phyloP scores from a whole-genome alignment of 2,113 vertebrate species.

The Candoia aspera region DNA sequence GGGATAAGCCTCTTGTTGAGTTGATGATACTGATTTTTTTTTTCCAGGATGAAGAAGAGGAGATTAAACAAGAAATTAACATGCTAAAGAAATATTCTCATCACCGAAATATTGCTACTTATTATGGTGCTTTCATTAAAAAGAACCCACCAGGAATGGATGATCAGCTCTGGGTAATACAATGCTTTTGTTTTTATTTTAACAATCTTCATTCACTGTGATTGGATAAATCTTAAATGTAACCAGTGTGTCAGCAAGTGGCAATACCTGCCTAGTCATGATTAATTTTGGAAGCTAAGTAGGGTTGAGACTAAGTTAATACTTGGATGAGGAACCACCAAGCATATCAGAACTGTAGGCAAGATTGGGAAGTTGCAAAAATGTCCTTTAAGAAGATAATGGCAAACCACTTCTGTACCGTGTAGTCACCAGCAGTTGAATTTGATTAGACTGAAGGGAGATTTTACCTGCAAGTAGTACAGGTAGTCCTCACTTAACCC shows the following conservation, averaged over 20 bases:
- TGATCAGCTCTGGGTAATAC: constrained; percentile 93
- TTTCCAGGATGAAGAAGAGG: constrained; percentile 95
- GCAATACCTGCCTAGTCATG: background rate
- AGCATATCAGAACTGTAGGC: background rate
- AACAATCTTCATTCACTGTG: constrained; percentile 1
- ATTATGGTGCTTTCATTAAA: constrained; percentile 98
- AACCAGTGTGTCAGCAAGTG: background rate
- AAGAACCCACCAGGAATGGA: constrained; percentile 98
- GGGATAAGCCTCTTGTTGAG: background rate
- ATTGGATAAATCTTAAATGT: constrained; percentile 3
- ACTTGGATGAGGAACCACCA: background rate
- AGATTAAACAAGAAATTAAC: constrained; percentile 99
- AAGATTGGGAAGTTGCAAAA: background rate
- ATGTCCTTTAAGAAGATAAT: background rate
- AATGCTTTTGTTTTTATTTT: background rate
- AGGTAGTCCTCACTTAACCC: background rate
- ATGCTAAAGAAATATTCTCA: constrained; percentile 99
- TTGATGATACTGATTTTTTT: constrained; percentile 20
- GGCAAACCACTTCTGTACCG: background rate
- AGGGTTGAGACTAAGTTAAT: background rate
- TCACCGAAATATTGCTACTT: constrained; percentile 97
- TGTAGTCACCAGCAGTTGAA: background rate
- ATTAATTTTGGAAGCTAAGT: background rate
- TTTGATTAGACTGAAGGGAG: background rate
- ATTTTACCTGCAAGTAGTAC: background rate